Conservation (phyloP, 1,140 invertebrate species). For the Chlorops oryzae region DNA sequence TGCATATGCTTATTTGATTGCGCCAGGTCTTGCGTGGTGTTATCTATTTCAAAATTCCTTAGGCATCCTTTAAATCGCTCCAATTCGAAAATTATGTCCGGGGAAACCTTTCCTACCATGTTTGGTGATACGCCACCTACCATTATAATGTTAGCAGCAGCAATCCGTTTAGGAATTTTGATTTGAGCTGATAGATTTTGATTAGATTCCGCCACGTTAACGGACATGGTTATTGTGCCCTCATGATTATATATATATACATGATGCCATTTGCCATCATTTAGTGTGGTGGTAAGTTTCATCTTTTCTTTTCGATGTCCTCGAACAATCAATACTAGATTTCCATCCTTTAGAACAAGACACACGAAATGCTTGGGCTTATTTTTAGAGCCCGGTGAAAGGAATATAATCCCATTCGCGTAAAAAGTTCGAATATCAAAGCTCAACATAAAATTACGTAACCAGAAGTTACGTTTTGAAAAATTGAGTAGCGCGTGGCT, state of each 20-base stretch:
- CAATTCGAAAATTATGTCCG: too few species aligned
- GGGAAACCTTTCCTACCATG: too few species aligned
- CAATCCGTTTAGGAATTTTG: slow-evolving; percentile 63
- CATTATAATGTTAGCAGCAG: slow-evolving; percentile 65
- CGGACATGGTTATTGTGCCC: slow-evolving; percentile 59
- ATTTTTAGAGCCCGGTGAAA: slow-evolving; percentile 61
- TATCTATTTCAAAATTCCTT: too few species aligned
- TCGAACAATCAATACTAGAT: slow-evolving; percentile 62
- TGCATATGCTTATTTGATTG: slow-evolving; percentile 60
- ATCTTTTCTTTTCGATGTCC: slow-evolving; percentile 61
- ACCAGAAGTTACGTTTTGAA: slow-evolving; percentile 58
- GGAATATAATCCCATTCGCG: slow-evolving; percentile 71
- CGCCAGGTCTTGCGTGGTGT: slow-evolving; percentile 66
- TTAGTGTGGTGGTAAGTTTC: slow-evolving; percentile 56
- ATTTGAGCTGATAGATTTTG: slow-evolving; percentile 50
- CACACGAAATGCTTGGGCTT: slow-evolving; percentile 67
- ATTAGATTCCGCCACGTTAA: slow-evolving; percentile 61
- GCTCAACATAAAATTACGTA: slow-evolving; percentile 66
- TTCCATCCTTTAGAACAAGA: slow-evolving; percentile 64
- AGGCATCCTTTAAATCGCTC: too few species aligned
- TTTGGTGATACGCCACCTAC: slow-evolving; percentile 65
- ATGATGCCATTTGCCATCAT: slow-evolving; percentile 81
- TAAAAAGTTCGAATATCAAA: slow-evolving; percentile 84
- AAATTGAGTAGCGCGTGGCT: slow-evolving; percentile 69
- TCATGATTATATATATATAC: slow-evolving; percentile 59